phyloP scores from a whole-genome alignment of 2,113 vertebrate genomes.

The Budorcas taxicolor region DNA sequence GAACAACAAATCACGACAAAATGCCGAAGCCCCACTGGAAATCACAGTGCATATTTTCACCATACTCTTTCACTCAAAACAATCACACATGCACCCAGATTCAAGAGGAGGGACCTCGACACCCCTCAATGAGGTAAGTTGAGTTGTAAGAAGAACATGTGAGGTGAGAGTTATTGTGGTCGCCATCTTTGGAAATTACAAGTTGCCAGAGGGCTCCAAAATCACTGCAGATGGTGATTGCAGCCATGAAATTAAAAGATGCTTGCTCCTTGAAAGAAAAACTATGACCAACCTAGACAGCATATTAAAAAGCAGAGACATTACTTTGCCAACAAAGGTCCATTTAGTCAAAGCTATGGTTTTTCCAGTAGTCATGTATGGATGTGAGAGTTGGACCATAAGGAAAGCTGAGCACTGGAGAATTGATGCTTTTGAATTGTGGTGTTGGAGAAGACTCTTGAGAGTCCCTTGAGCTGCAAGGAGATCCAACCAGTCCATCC shows the following conservation, averaged over 20 bases:
- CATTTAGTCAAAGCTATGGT: neutral
- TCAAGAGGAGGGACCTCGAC: neutral
- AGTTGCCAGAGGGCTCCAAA: neutral
- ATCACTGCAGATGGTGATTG: neutral
- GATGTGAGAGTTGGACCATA: neutral
- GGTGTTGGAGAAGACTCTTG: neutral
- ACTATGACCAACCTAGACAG: neutral
- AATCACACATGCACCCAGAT: neutral
- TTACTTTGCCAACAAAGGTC: neutral
- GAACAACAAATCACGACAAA: neutral
- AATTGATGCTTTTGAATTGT: neutral
- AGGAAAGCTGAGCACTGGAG: neutral
- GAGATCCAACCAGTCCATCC: neutral
- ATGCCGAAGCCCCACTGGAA: neutral
- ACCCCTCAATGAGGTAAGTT: neutral
- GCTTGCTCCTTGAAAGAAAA: neutral
- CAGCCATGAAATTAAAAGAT: neutral
- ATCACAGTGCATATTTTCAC: neutral
- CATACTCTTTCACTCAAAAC: neutral
- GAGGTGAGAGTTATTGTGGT: neutral
- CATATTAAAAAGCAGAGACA: neutral
- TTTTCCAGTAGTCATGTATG: neutral
- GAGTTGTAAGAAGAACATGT: neutral
- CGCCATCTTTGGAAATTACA: neutral
- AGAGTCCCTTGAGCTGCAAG: neutral